Evolutionary conservation across 2,797 vertebrate genomes (phyloP).

Genomic region (Petrocephalus sullivani): DNA sequence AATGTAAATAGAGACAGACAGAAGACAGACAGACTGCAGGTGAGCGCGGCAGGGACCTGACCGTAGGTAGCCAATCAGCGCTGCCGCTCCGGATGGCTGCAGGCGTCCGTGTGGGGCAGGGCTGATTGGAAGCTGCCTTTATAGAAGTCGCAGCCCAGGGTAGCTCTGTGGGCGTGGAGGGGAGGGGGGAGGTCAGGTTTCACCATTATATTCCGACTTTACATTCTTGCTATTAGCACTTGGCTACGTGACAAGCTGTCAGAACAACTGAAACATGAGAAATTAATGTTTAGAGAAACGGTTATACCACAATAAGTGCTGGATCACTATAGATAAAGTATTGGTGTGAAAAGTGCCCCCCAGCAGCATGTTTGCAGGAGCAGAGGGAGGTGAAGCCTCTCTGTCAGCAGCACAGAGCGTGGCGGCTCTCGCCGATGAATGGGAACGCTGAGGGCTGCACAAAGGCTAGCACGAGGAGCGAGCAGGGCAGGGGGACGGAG

Average conservation of each 20-base stretch:
- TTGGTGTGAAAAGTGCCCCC: background rate
- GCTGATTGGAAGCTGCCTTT: background rate
- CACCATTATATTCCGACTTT: background rate
- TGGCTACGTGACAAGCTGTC: background rate
- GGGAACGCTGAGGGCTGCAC: background rate
- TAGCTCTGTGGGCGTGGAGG: background rate
- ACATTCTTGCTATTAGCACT: background rate
- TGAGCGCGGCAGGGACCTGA: background rate
- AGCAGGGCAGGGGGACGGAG: background rate
- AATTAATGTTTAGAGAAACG: background rate
- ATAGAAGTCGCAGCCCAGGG: background rate
- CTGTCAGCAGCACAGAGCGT: background rate
- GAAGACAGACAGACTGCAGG: background rate
- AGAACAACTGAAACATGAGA: background rate
- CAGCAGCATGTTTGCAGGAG: background rate
- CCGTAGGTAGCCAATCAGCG: background rate
- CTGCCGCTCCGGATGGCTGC: background rate
- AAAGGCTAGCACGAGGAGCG: background rate
- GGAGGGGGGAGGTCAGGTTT: background rate
- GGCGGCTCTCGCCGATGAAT: background rate
- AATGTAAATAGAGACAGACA: background rate
- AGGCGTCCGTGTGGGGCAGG: background rate
- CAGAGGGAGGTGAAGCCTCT: background rate
- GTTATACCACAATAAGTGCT: background rate
- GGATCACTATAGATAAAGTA: background rate